Base-by-base conservation (phyloP, 2,113 vertebrate genomes). In the Brienomyrus longianalis region DNA sequence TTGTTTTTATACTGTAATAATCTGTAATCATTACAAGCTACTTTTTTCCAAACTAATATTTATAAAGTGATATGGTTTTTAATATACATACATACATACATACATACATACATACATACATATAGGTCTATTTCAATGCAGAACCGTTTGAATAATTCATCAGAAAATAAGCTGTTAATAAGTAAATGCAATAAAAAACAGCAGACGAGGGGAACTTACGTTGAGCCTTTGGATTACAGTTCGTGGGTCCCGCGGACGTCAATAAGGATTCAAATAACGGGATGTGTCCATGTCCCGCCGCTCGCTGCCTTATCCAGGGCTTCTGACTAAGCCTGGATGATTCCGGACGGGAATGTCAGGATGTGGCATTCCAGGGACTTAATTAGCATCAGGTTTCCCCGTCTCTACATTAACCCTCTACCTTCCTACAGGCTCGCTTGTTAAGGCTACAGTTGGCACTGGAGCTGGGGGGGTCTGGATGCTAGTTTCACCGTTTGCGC, bases 351-450 rank as follows among this genome's bases (percentile, higher is more conserved):
- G 92, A 90, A 91, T 91, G 92, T 92, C 93, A 91, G 93, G 90
- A 90, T 94, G 93, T 93, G 92, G 93, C 94, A 95, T 96, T 96
- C 95, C 95, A 93, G 43, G 92, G 94, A 92, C 94, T 94, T 95
- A 93, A 95, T 96, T 95, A 96, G 95, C 95, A 95, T 96, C 96
- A 95, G 95, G 95, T 96, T 96, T 96, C 95, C 94, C 91, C 83
- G 92, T 89, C 93, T 88, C 39, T 27, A 39, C 94, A 93, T 96
- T 96, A 96, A 96, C 95, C 95, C 95, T 93, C 95, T 92, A 90
- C 89, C 91, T 43, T 84, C 94, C 91, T 54, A 13, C 47, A 43
- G 74, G 35, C 74, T 80, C 35, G 74, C 17, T 43, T 80, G 74
- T 80, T 19, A 35, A 80, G 74, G 35, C 50, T 62, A 31, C 85